Percentiles rank a stretch among this genome's conserved stretches.
Conservation (phyloP, 2,797 vertebrate species). For the Falco berigora region DNA sequence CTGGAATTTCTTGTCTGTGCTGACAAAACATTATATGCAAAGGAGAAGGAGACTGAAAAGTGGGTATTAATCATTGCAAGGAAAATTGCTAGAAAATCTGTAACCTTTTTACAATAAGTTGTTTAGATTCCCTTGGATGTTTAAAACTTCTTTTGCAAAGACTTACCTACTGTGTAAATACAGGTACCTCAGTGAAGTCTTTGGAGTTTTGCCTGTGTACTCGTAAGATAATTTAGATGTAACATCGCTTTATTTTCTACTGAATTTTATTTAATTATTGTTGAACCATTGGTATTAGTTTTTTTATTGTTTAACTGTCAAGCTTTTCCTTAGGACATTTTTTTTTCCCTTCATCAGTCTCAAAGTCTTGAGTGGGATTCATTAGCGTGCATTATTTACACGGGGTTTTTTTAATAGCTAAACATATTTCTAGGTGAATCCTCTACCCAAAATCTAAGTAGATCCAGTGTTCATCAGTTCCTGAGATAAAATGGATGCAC, state of each 20-base stretch:
- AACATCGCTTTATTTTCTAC: neutral
- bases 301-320: neutral
- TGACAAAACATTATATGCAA: neutral
- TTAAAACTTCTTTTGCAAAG: neutral
- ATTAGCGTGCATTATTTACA: neutral
- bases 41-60: neutral
- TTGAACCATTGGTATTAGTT: neutral
- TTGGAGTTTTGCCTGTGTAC: neutral
- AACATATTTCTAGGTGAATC: neutral
- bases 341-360: neutral
- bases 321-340: neutral
- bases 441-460: neutral
- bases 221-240: neutral
- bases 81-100: neutral
- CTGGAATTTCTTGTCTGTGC: neutral
- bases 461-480: neutral
- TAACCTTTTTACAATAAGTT: neutral
- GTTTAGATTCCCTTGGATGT: neutral
- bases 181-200: neutral
- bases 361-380: neutral
- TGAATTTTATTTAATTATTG: neutral
- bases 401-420: neutral
- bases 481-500: neutral
- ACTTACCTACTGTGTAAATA: neutral
- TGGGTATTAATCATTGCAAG: neutral